Conservation (phyloP, 2,113 vertebrate species). For the Anarhynchus alexandrinus region DNA sequence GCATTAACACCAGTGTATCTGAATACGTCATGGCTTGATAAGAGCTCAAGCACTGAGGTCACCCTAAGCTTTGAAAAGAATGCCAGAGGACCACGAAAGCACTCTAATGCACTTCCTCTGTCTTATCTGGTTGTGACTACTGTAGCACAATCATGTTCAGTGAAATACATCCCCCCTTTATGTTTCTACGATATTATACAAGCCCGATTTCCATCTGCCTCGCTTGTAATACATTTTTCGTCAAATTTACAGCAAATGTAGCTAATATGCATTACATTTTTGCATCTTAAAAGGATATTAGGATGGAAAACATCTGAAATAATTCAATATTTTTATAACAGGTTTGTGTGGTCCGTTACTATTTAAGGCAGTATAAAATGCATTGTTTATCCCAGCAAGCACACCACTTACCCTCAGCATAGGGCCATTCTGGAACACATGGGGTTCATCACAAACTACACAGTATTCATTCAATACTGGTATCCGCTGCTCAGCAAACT, state of each 20-base stretch:
- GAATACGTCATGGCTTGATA: background rate
- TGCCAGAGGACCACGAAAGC: background rate
- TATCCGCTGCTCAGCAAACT: conserved; percentile 89
- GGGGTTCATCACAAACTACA: conserved; percentile 90
- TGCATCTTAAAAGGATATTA: background rate
- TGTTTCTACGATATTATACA: background rate
- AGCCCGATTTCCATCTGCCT: background rate
- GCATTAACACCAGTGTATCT: background rate
- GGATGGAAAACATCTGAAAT: background rate
- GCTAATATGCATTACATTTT: background rate
- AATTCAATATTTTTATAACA: background rate
- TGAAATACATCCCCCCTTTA: background rate
- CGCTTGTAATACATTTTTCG: background rate
- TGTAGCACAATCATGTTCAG: background rate
- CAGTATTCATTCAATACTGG: conserved; percentile 89
- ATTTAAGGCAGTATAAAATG: background rate
- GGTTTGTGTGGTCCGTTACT: background rate
- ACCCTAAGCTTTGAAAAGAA: background rate
- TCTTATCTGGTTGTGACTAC: background rate
- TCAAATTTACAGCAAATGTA: background rate
- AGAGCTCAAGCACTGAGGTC: background rate
- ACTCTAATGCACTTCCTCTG: background rate
- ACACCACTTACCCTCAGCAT: conserved; percentile 86
- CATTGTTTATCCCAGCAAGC: background rate
- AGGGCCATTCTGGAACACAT: conserved; percentile 90